phyloP scores from a whole-genome alignment of 2,797 vertebrate species.

The Gallinago nigripennis region DNA sequence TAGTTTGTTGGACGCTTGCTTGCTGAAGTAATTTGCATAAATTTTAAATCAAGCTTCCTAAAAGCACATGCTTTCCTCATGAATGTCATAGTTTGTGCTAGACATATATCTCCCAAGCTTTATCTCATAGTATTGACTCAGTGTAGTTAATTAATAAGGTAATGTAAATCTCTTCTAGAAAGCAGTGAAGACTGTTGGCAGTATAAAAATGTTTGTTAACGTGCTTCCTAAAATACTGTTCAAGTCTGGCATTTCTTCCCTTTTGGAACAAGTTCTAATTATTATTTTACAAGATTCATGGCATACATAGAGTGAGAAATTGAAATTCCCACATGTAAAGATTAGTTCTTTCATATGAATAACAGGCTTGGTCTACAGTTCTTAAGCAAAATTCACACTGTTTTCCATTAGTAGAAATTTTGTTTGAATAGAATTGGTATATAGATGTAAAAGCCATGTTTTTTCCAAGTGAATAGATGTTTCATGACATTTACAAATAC shows the following conservation, averaged over 20 bases:
- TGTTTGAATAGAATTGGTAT: neutral
- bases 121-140: slow-evolving; percentile 32
- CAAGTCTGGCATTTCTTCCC: slow-evolving; percentile 3
- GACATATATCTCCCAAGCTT: slow-evolving; percentile 13
- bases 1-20: slow-evolving; percentile 1
- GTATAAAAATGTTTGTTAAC: slow-evolving; percentile 53
- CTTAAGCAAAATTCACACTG: neutral
- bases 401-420: slow-evolving; percentile 5
- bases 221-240: slow-evolving; percentile 32
- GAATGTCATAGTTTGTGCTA: neutral
- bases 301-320: slow-evolving; percentile 11
- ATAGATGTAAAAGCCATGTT: neutral
- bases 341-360: slow-evolving; percentile 29
- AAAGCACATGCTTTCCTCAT: neutral
- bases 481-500: neutral
- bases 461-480: neutral
- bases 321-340: slow-evolving; percentile 53
- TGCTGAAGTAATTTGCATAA: neutral
- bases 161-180: slow-evolving; percentile 39
- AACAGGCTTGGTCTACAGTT: slow-evolving; percentile 16
- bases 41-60: slow-evolving; percentile 2
- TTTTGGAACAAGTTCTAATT: slow-evolving; percentile 57
- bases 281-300: slow-evolving; percentile 52
- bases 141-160: slow-evolving; percentile 52
- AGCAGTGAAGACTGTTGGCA: slow-evolving; percentile 11